These are phyloP conservation scores for Dromiciops gliroides DNA, from an alignment of 2,113 vertebrate species.

Conservation along the genomic window DNA sequence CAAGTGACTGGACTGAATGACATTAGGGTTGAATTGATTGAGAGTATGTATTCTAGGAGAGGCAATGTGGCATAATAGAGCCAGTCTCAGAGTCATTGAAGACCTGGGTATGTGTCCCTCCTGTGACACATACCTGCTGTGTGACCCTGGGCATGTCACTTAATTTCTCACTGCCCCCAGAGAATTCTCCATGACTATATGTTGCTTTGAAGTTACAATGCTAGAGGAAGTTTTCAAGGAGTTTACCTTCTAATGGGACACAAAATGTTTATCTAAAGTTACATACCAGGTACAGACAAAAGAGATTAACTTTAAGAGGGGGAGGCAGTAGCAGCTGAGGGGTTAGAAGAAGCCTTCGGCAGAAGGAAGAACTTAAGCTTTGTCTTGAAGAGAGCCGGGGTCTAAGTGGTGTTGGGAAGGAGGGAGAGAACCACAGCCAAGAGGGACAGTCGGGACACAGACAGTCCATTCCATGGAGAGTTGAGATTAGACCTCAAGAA, in stretches of 20 bases:
- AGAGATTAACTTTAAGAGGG: background rate
- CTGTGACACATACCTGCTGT: too few species aligned
- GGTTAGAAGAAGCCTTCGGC: background rate
- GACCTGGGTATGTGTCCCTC: too few species aligned
- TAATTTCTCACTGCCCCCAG: background rate
- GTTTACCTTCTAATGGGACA: background rate
- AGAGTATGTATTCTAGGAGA: background rate
- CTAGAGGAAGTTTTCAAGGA: background rate
- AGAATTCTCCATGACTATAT: background rate
- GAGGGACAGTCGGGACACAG: background rate
- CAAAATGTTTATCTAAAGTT: background rate
- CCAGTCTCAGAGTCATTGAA: background rate
- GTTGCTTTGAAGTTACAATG: background rate
- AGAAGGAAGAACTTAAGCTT: background rate
- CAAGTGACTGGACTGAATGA: background rate
- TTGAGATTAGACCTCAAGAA: background rate
- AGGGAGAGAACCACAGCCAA: background rate
- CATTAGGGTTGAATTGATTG: background rate
- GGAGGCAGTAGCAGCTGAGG: background rate
- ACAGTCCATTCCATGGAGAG: background rate
- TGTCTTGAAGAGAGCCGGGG: background rate
- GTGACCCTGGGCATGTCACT: background rate
- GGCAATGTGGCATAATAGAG: background rate
- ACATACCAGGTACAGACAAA: background rate
- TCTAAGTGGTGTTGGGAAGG: background rate